A percentile compares a stretch with the other conserved stretches of the same genome.
Evolutionary conservation across 2,888 invertebrate genomes (phyloP).

Genomic region (Diarsia mendica): DNA sequence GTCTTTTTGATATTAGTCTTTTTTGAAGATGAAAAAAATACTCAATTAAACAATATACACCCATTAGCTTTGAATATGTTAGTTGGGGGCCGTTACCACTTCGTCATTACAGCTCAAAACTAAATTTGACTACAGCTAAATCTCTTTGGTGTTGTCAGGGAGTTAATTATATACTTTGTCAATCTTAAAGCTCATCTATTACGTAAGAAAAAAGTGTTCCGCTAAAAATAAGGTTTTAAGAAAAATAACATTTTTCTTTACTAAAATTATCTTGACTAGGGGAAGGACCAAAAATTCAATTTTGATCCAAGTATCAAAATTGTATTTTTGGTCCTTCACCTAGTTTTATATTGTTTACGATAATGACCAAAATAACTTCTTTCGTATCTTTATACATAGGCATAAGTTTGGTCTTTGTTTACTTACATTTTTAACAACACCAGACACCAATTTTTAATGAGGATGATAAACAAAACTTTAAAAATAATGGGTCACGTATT

Average conservation of each 20-base stretch:
- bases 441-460: conserved; percentile 13
- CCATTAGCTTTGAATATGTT: neutral
- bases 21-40: too few species aligned
- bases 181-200: neutral
- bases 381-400: neutral
- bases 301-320: too few species aligned
- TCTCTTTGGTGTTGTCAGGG: too few species aligned
- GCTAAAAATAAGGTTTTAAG: neutral
- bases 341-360: neutral
- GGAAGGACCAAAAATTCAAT: too few species aligned
- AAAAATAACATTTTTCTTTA: neutral
- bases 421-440: neutral
- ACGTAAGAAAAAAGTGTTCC: neutral
- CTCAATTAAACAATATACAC: too few species aligned
- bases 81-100: neutral
- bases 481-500: conserved; percentile 16
- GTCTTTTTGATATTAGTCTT: too few species aligned
- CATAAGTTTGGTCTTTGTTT: neutral
- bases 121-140: too few species aligned
- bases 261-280: too few species aligned
- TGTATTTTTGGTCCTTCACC: neutral
- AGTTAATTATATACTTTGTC: neutral
- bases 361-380: neutral
- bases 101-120: neutral
- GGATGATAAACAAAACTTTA: neutral